Evolutionary conservation across 1,140 invertebrate genomes (phyloP), one percentile per base, ranked within the genome.

Genomic region (Trichoplusia ni): DNA sequence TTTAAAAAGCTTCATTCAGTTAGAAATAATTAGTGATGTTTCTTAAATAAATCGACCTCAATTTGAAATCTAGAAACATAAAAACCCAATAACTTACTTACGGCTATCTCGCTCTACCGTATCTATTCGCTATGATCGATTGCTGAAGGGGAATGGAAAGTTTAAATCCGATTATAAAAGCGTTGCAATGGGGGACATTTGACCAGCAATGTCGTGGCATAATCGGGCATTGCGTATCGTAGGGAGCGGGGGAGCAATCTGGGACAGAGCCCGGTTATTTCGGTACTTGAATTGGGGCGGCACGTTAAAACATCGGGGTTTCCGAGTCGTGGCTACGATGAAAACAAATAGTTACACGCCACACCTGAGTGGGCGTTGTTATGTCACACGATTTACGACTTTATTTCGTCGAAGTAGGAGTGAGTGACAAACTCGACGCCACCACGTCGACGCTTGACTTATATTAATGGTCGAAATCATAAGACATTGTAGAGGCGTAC

Each of bases 251-350:
- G 80, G 69, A 71, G 38, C 64, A 67, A 86, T 82, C 67, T 89
- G 75, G 84, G 84, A 79, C 84, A 82, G 68, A 69, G 72, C 73
- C 79, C 80, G 70, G 69, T 82, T 89, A 89, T 86, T 89, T 89
- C 73, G 75, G 82, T 77, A 64, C 68, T 69, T 70, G 79, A 87
- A 83, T 81, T 86, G 79, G 86, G 77, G 67, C 84, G 79, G 66
- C 75, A 81, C 77, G 82, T 87, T 83, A 84, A 65, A 74, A 82
- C 79, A 82, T 80, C 82, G 74, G 71, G 80, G 77, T 79, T 79
- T 79, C 65, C 69, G 71, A 78, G 72, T 64, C 58, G 60, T 62
- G 49, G 67, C 46, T 63, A 73, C 65, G 73, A 73, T 79, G 71
- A 75, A 74, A 83, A 78, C 77, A 78, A 76, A 77, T 83, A 44